These are phyloP conservation scores for Drosophila algonquin DNA, from an alignment of 2,888 invertebrate species.

Conservation along the genomic window DNA sequence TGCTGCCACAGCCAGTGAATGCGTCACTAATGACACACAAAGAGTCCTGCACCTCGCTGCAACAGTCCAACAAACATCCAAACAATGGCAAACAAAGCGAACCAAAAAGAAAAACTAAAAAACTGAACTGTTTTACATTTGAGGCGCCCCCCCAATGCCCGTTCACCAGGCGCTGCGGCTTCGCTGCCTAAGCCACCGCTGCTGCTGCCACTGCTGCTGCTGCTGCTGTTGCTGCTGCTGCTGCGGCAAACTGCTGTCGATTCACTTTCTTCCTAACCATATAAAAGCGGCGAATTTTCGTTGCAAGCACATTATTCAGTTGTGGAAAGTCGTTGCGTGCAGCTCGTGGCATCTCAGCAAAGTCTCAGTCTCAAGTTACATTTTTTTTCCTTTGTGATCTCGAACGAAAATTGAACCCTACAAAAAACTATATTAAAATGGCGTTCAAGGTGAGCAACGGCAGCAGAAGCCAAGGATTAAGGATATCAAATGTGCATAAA, in stretches of 20 bases:
- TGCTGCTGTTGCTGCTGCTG: conserved; percentile 12
- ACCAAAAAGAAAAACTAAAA: conserved; percentile 19
- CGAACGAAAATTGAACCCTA: conserved; percentile 38
- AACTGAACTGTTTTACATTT: conserved; percentile 52
- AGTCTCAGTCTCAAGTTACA: conserved; percentile 56
- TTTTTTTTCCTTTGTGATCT: conserved; percentile 65
- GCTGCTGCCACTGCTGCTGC: conserved; percentile 18
- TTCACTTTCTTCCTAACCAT: conserved; percentile 84
- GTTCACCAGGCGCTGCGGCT: conserved; percentile 24
- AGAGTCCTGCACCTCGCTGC: conserved; percentile 40
- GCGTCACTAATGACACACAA: conserved; percentile 54
- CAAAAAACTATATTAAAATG: conserved; percentile 68
- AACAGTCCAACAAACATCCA: conserved; percentile 35
- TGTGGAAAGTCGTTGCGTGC: conserved; percentile 83
- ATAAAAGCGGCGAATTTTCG: conserved; percentile 83
- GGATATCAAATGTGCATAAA: conserved; percentile 54
- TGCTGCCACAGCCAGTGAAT: conserved; percentile 28
- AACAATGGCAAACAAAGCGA: conserved; percentile 40
- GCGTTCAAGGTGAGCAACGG: conserved; percentile 81
- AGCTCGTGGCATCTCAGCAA: conserved; percentile 70
- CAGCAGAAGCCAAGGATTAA: conserved; percentile 35
- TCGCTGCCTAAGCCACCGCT: conserved; percentile 24
- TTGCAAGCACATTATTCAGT: conserved; percentile 84
- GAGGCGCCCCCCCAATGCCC: conserved; percentile 10
- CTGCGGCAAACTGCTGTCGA: conserved; percentile 46